Evolutionary conservation across 1,140 invertebrate genomes (phyloP), one percentile per base, ranked within the genome.

Genomic region (Drosophila lacteicornis): DNA sequence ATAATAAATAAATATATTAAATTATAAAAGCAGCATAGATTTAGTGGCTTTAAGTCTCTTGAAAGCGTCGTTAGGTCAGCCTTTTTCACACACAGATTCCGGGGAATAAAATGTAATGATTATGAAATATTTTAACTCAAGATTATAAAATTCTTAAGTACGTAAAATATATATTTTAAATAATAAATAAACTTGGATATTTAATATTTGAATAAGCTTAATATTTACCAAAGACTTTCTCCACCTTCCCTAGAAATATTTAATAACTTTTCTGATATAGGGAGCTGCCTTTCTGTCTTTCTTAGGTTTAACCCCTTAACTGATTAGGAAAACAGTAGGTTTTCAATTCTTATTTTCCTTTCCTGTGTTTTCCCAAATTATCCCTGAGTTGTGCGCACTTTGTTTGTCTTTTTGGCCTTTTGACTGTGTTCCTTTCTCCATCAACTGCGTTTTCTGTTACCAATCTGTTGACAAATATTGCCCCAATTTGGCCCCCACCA

Each of bases 301-400:
- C 6, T 42, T 7, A n/a, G 6, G n/a, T 7, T n/a, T 22, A 2
- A 2, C 5, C 30, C n/a, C 15, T 47, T 60, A 25, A 38, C 9
- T 47, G 43, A 2, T 51, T 40, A 43, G 43, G 40, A 40, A 33
- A 51, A 33, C 17, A 12, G 13, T 42, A 71, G 33, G 22, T 46
- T 55, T 61, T 51, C 2, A 43, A 38, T 51, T 13, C 7, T 43
- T 40, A 25, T 25, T 74, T 75, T 25, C 4, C n/a, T 56, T 61
- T 55, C 9, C 11, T 69, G 5, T 43, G 27, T 38, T 7, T 73
- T 49, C 47, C n/a, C 43, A 55, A 25, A 55, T 69, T 65, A 36
- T 62, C 15, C 22, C 57, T 88, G 7, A 50, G 67, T 83, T 87
- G 15, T 50, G 46, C 58, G 77, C 84, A 90, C 69, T 62, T 84